Evolutionary conservation across 1,140 invertebrate species (phyloP).

Genomic region (Meloidogyne exigua): DNA sequence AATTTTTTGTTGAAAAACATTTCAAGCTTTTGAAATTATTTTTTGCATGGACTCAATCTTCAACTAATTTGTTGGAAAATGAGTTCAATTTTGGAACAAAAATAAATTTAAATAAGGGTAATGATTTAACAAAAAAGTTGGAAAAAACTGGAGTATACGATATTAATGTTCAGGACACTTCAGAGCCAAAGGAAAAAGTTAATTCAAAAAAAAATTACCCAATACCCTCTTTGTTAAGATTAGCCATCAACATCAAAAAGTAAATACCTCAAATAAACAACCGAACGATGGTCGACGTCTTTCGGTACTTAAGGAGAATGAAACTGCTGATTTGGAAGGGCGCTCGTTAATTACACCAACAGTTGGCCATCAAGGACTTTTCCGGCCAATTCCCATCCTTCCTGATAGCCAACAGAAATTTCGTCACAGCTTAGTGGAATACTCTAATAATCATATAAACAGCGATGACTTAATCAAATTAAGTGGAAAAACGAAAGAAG

Average conservation of each 20-base stretch:
- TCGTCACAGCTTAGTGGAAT: conserved; percentile 24
- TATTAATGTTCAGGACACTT: too few species aligned
- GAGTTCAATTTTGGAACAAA: not conserved
- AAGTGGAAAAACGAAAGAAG: not conserved
- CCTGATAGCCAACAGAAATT: conserved; percentile 4
- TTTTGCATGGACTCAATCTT: not conserved
- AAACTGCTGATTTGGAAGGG: not conserved
- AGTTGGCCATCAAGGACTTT: not conserved
- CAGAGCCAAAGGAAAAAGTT: not conserved
- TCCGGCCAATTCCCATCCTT: conserved; percentile 21
- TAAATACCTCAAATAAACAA: not conserved
- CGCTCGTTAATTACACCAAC: not conserved
- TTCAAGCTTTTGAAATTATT: conserved; percentile 11
- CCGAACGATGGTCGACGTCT: not conserved
- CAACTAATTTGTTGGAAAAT: not conserved
- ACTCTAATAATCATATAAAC: not conserved
- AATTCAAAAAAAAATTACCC: not conserved
- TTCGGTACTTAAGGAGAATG: not conserved
- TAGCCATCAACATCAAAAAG: not conserved
- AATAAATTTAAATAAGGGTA: not conserved
- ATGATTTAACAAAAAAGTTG: not conserved
- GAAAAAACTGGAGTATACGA: too few species aligned
- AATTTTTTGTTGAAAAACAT: conserved; percentile 25
- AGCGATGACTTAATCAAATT: not conserved
- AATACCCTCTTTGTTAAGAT: too few species aligned